Conservation (phyloP, 35 echinoderm and acorn worm genomes). For the Ophioderma brevispina region DNA sequence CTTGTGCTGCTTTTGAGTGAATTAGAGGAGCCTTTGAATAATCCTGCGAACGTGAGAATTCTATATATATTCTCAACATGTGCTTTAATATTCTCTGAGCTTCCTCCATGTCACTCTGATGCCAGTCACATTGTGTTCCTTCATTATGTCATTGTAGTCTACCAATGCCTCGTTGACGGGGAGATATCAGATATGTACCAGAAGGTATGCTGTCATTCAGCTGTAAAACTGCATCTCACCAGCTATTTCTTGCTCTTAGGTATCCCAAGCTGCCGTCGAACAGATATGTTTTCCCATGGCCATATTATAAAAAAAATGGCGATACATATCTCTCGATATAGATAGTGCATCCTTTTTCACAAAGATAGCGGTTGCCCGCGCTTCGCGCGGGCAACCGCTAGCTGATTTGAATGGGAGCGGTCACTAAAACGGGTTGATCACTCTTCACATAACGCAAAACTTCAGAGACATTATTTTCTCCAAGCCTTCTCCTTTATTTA, state of each 20-base stretch:
- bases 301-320: background rate
- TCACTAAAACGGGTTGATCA: no score
- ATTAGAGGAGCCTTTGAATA: background rate
- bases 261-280: background rate
- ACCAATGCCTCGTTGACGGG: background rate
- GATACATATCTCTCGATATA: background rate
- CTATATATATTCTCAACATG: background rate
- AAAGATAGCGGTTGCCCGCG: no score
- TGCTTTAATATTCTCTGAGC: background rate
- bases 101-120: background rate
- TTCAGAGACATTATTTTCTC: no score
- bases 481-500: no score
- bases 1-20: background rate
- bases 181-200: background rate
- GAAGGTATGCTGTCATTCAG: background rate
- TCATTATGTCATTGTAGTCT: background rate
- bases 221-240: background rate
- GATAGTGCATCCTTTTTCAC: slow-evolving; percentile 4
- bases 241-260: background rate
- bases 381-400: no score
- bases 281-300: background rate
- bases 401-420: no score
- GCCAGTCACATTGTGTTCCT: background rate
- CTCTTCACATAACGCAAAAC: no score
- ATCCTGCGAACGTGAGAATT: background rate